Base-by-base conservation (phyloP, 1,140 invertebrate genomes). In the Euwallacea similis region DNA sequence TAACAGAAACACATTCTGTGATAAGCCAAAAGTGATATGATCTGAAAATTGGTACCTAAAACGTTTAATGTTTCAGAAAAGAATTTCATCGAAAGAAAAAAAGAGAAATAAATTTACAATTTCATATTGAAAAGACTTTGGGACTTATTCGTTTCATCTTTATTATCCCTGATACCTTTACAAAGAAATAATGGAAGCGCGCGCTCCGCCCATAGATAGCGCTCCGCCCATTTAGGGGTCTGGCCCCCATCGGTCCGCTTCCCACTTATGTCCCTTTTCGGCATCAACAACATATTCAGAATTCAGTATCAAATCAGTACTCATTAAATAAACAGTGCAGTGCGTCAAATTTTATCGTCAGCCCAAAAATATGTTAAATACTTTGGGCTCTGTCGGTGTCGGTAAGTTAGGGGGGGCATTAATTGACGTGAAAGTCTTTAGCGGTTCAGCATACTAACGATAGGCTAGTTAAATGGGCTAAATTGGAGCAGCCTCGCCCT, bases 271-370 rank as follows among this genome's bases (percentile, higher is more conserved):
- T 66, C 72, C 71, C 74, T 69, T 74, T 73, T 68, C 73, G 73
- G 75, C 74, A 77, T 76, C 75, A 76, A 77, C 76, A 76, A 78
- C 76, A 80, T 80, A 81, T 79, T 81, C 79, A 79, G 76, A 80
- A 81, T 81, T 81, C 80, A 81, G 80, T 81, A 80, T 81, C 79
- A 80, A 81, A 81, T 81, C 80, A 81, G 80, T 81, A 81, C 80
- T 81, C 79, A 81, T 81, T 81, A 81, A 81, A 81, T 81, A 81
- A 81, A 81, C 80, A 81, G 79, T 81, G 79, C 76, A 77, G 79
- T 79, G 80, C 80, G 78, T 81, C 75, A 79, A 71, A 70, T 74
- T 77, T 61, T 61, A 56, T 66, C 56, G 53, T 56, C 63, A 16
- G 64, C 50, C 53, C 63, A 66, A 67, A 73, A 75, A 71, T 74